Evolutionary conservation across 1,140 invertebrate genomes (phyloP).

Genomic region (Cheumatopsyche charites): DNA sequence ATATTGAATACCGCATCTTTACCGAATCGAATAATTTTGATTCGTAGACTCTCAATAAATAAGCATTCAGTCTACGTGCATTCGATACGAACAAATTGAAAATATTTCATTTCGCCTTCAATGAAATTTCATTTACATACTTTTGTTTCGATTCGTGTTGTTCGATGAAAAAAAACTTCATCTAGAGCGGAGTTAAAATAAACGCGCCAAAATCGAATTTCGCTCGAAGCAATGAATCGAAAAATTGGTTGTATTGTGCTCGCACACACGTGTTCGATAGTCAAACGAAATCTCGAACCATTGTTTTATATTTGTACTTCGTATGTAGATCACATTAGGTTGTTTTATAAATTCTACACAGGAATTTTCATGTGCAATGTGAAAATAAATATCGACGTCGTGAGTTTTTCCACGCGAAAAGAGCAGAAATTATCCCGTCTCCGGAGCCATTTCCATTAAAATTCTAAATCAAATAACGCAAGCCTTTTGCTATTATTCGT

Average conservation of each 20-base stretch:
- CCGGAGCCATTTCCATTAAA: slow-evolving; percentile 11
- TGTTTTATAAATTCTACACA: not conserved
- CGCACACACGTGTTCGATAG: not conserved
- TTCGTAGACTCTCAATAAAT: too few species aligned
- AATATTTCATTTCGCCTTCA: too few species aligned
- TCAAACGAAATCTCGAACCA: not conserved
- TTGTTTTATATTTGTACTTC: not conserved
- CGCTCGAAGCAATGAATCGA: slow-evolving; percentile 8
- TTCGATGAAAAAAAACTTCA: too few species aligned
- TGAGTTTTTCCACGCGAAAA: not conserved
- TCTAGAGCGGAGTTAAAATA: not conserved
- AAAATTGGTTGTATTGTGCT: slow-evolving; percentile 25
- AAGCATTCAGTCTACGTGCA: too few species aligned
- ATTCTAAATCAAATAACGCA: slow-evolving; percentile 23
- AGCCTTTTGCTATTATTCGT: slow-evolving; percentile 29
- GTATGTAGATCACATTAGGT: too few species aligned
- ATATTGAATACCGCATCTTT: too few species aligned
- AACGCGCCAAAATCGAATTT: slow-evolving; percentile 12
- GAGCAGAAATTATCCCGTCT: not conserved
- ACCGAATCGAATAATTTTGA: too few species aligned
- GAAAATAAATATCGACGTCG: slow-evolving; percentile 3
- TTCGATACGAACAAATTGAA: too few species aligned
- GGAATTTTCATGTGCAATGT: not conserved
- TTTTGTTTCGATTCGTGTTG: too few species aligned
- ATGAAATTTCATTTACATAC: too few species aligned